Percentiles rank a stretch among this genome's conserved stretches.
phyloP scores from a whole-genome alignment of 64 coral and sea anemone species.

The Pocillopora verrucosa region DNA sequence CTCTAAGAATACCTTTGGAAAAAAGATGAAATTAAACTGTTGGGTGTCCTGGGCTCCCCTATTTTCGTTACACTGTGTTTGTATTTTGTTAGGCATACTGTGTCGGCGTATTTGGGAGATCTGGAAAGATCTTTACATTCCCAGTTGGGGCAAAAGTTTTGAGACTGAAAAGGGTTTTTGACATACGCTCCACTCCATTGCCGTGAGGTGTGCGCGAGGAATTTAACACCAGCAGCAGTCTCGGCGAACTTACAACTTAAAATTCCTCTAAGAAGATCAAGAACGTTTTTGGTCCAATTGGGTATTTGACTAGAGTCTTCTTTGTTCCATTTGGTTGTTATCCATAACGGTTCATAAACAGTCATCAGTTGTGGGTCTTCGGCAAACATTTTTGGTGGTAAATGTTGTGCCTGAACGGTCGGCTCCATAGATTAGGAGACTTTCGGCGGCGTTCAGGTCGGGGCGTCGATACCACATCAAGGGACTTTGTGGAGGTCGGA shows the following conservation, averaged over 20 bases:
- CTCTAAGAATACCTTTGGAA: background rate
- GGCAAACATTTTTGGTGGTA: conserved; percentile 24
- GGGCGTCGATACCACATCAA: background rate
- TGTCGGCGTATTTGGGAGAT: background rate
- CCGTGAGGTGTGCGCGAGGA: background rate
- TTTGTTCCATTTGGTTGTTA: background rate
- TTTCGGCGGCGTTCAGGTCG: background rate
- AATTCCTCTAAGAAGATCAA: background rate
- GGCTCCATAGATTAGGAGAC: conserved; percentile 8
- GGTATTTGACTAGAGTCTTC: background rate
- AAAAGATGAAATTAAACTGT: background rate
- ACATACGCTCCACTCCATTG: conserved; percentile 8
- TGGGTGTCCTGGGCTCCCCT: background rate
- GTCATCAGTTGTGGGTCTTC: conserved; percentile 19
- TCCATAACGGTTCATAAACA: conserved; percentile 18
- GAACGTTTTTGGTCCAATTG: conserved; percentile 4
- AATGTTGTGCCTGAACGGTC: conserved; percentile 20
- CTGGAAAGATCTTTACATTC: background rate
- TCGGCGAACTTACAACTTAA: conserved; percentile 18
- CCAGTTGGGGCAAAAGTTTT: background rate
- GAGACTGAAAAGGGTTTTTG: background rate
- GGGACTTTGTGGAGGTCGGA: background rate
- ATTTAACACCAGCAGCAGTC: background rate
- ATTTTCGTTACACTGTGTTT: conserved; percentile 30
- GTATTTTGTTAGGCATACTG: conserved; percentile 1